Conservation (phyloP, 2,113 vertebrate genomes). For the Nymphicus hollandicus region DNA sequence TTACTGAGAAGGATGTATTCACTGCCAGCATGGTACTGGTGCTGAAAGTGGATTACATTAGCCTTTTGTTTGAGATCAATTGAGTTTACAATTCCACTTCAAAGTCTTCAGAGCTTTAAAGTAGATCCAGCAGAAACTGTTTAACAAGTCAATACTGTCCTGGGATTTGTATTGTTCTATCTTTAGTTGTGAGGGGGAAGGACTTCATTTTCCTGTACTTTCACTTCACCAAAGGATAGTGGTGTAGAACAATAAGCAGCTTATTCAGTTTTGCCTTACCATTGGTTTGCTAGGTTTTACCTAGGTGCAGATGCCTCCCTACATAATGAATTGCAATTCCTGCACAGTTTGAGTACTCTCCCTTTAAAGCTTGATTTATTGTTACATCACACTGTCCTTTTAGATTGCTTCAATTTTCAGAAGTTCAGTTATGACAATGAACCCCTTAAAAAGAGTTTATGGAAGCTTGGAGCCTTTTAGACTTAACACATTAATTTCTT, state of each 20-base stretch:
- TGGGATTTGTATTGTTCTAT: constrained; percentile 52
- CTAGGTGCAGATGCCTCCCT: neutral
- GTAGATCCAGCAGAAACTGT: constrained; percentile 53
- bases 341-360: neutral
- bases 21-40: constrained; percentile 43
- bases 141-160: constrained; percentile 63
- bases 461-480: neutral
- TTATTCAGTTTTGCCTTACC: neutral
- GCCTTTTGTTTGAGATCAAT: constrained; percentile 63
- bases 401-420: neutral
- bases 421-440: neutral
- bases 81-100: constrained; percentile 64
- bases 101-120: constrained; percentile 55
- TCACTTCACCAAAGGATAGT: constrained; percentile 5
- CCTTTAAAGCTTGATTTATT: neutral
- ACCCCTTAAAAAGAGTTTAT: neutral
- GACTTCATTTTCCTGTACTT: constrained; percentile 54
- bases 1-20: constrained; percentile 22
- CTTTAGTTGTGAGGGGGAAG: constrained; percentile 44
- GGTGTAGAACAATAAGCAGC: neutral
- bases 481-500: neutral
- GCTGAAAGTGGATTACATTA: constrained; percentile 68
- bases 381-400: neutral
- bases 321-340: neutral
- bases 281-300: neutral